Percentiles rank a stretch among this genome's conserved stretches.
Conservation (phyloP, 2,113 vertebrate genomes). For the Chinchilla lanigera region DNA sequence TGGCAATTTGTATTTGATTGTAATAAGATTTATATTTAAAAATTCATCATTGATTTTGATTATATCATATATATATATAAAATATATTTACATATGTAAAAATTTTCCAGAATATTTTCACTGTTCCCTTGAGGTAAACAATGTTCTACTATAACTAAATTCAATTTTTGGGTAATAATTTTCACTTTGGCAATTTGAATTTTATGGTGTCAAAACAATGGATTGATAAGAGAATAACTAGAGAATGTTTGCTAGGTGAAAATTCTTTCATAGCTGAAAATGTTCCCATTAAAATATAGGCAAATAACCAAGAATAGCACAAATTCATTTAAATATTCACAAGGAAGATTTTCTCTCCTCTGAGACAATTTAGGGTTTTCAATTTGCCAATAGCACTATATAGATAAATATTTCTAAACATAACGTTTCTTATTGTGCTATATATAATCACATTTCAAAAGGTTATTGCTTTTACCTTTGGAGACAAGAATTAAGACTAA, state of each 20-base stretch:
- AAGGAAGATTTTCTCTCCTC: not conserved
- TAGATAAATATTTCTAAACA: not conserved
- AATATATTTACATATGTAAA: not conserved
- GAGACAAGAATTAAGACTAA: not conserved
- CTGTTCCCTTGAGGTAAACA: not conserved
- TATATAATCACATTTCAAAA: not conserved
- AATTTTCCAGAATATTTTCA: not conserved
- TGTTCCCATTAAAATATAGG: not conserved
- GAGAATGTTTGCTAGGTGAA: not conserved
- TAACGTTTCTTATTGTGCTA: not conserved
- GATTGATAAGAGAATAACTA: not conserved
- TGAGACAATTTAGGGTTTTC: not conserved
- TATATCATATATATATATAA: not conserved
- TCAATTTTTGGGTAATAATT: not conserved
- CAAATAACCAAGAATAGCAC: not conserved
- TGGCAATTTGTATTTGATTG: not conserved
- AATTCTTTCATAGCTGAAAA: not conserved
- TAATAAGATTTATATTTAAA: not conserved
- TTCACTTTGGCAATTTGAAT: not conserved
- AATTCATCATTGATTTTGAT: not conserved
- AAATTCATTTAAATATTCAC: not conserved
- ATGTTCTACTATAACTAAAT: not conserved
- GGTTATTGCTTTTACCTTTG: not conserved
- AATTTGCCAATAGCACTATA: not conserved
- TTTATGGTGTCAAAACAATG: not conserved